Percentiles rank a stretch among this genome's conserved stretches.
Evolutionary conservation across 2,888 invertebrate species (phyloP).

Genomic region (Philereme transversata): DNA sequence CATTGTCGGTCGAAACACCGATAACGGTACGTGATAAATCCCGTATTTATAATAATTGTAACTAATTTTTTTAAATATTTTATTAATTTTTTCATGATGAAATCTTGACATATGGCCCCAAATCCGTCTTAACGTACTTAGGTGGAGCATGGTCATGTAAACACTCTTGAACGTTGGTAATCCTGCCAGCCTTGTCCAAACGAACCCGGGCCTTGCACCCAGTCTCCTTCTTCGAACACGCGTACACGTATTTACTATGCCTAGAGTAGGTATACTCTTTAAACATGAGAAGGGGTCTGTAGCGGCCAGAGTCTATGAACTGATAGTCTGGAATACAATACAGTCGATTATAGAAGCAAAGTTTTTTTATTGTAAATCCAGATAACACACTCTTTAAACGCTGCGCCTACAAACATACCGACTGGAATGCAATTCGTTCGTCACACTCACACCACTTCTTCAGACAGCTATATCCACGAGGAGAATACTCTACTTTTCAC

Average conservation of each 20-base stretch:
- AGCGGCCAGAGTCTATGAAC: constrained; percentile 31
- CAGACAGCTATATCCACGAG: too few relatives aligned
- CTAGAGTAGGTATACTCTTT: constrained; percentile 45
- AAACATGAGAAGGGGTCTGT: constrained; percentile 42
- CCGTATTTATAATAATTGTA: too few relatives aligned
- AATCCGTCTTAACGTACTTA: constrained; percentile 24
- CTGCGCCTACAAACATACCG: too few relatives aligned
- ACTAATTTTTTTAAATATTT: too few relatives aligned
- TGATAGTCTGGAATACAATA: constrained; percentile 23
- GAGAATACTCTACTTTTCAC: too few relatives aligned
- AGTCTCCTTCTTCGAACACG: constrained; percentile 40
- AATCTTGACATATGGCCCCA: constrained; percentile 27
- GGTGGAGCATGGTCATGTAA: constrained; percentile 34
- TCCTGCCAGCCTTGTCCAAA: constrained; percentile 27
- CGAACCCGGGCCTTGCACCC: constrained; percentile 40
- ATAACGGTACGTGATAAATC: too few relatives aligned
- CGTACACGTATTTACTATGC: constrained; percentile 36
- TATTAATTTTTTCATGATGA: background rate
- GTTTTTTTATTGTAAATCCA: too few relatives aligned
- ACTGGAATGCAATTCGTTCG: too few relatives aligned
- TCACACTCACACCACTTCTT: too few relatives aligned
- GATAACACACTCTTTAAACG: too few relatives aligned
- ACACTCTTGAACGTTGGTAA: constrained; percentile 26
- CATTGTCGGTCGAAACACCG: too few relatives aligned
- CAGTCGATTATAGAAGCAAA: background rate